Evolutionary conservation across 2,888 invertebrate genomes (phyloP).

Genomic region (Ophion costatus): DNA sequence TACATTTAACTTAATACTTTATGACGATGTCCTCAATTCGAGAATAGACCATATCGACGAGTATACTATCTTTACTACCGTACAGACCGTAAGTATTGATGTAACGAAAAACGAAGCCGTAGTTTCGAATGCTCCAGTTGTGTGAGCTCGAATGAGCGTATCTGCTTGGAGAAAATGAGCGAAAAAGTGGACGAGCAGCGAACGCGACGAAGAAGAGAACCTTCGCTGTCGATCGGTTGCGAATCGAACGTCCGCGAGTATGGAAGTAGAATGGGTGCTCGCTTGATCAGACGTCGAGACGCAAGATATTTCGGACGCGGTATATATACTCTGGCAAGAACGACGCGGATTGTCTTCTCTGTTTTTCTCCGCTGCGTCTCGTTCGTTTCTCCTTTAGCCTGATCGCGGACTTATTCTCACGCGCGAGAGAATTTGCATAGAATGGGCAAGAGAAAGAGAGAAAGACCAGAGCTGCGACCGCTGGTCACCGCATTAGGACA

Average conservation of each 20-base stretch:
- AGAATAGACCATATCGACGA: too few species aligned
- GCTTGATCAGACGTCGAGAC: constrained; percentile 53
- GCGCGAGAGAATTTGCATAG: constrained; percentile 68
- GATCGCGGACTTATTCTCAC: constrained; percentile 63
- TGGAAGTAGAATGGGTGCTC: constrained; percentile 48
- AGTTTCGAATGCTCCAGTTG: neutral
- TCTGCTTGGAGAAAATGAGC: neutral
- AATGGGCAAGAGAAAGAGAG: constrained; percentile 58
- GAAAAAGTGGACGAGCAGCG: neutral
- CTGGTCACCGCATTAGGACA: constrained; percentile 68
- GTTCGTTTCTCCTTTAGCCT: constrained; percentile 40
- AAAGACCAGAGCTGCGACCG: constrained; percentile 51
- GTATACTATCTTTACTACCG: too few species aligned
- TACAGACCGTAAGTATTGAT: too few species aligned
- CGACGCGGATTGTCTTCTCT: constrained; percentile 32
- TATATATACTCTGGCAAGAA: constrained; percentile 2
- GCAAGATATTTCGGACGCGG: constrained; percentile 12
- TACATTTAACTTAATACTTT: too few species aligned
- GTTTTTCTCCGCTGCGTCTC: constrained; percentile 33
- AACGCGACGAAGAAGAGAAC: neutral
- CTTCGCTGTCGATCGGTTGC: neutral
- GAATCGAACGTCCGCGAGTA: neutral
- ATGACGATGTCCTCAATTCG: too few species aligned
- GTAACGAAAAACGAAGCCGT: too few species aligned
- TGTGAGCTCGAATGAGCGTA: neutral